These are phyloP conservation scores for Syncerus caffer DNA, from an alignment of 2,797 vertebrate genomes.

Conservation along the genomic window DNA sequence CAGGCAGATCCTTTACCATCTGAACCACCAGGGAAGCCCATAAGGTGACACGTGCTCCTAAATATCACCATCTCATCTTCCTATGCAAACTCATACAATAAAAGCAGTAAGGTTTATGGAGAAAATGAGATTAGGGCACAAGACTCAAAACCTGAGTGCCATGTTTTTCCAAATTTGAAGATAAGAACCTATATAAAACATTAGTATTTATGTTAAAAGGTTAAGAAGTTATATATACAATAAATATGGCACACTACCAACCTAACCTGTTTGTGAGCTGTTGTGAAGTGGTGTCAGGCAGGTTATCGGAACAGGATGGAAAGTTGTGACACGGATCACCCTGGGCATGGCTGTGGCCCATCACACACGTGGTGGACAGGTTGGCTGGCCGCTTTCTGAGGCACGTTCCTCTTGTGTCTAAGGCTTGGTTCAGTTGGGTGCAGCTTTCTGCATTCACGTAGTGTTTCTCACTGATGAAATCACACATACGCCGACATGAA, in stretches of 20 bases:
- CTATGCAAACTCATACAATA: background rate
- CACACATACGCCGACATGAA: background rate
- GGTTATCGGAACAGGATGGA: background rate
- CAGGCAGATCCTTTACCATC: background rate
- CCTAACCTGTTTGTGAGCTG: background rate
- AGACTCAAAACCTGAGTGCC: background rate
- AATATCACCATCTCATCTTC: background rate
- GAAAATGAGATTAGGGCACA: background rate
- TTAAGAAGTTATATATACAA: background rate
- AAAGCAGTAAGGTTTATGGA: background rate
- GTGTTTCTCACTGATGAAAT: background rate
- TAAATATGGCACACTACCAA: background rate
- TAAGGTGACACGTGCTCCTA: background rate
- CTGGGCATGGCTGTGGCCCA: too few relatives aligned
- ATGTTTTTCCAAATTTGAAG: background rate
- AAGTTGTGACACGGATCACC: background rate
- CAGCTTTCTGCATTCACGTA: background rate
- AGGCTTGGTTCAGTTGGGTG: background rate
- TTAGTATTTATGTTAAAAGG: background rate
- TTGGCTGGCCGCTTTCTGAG: background rate
- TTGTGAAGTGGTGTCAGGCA: background rate
- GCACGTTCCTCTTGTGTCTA: background rate
- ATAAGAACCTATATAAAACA: background rate
- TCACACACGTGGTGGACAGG: accelerated
- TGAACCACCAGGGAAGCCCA: background rate